A percentile compares a stretch with the other conserved stretches of the same genome.
These are phyloP conservation scores for Folsomia candida DNA, from an alignment of 2,888 invertebrate species.

Conservation along the genomic window DNA sequence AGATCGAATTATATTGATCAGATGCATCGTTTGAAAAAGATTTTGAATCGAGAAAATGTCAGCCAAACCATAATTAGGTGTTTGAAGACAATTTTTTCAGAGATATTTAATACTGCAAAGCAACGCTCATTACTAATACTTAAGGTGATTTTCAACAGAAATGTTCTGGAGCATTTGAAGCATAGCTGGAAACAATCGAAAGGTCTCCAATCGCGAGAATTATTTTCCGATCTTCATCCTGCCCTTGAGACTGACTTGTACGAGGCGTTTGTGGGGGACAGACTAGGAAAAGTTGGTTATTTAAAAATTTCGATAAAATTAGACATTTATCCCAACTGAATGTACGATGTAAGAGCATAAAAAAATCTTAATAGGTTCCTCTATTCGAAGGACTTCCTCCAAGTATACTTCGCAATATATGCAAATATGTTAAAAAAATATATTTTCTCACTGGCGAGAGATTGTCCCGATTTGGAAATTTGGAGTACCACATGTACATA, in stretches of 20 bases:
- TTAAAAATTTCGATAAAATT: too few relatives aligned
- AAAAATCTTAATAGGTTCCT: too few relatives aligned
- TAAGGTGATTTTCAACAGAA: constrained; percentile 4
- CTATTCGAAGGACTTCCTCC: constrained; percentile 12
- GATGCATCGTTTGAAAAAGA: background rate
- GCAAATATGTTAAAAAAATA: constrained; percentile 11
- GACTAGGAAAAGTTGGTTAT: background rate
- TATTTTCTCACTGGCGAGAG: constrained; percentile 13
- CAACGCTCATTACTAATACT: too few relatives aligned
- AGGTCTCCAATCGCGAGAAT: constrained; percentile 25
- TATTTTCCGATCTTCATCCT: constrained; percentile 28
- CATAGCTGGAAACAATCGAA: constrained; percentile 15
- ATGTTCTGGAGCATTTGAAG: constrained; percentile 19
- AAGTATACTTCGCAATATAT: background rate
- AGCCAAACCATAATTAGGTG: background rate
- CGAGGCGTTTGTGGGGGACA: constrained; percentile 28
- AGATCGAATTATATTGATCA: constrained; percentile 11
- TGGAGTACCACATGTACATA: constrained; percentile 18
- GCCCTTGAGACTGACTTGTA: constrained; percentile 26
- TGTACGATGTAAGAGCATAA: too few relatives aligned
- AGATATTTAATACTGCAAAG: too few relatives aligned
- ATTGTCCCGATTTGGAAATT: constrained; percentile 3
- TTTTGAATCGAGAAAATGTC: constrained; percentile 10
- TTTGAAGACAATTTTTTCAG: too few relatives aligned
- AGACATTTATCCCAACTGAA: too few relatives aligned